Evolutionary conservation across 2,888 invertebrate genomes (phyloP), one percentile per base, ranked within the genome.

Genomic region (Heteromurus nitidus): DNA sequence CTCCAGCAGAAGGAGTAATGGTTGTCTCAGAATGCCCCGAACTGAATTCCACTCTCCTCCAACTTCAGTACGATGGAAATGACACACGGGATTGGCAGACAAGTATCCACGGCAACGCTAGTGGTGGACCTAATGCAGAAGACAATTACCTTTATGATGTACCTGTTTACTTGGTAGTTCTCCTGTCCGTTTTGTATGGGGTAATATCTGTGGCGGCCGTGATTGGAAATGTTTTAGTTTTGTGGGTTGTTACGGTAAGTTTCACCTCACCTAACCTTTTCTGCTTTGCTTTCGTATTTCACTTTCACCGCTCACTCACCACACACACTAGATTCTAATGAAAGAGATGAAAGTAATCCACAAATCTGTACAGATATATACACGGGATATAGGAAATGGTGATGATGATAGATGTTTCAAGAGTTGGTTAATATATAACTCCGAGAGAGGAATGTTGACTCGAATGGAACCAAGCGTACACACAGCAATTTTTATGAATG

Each of bases 221-320:
- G 47, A 92, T 94, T 7, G 96, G 96, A 0, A 96, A 96, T 89
- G 92, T 93, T 28, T 91, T 95, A n/a, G 95, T 96, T 20, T 94
- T 96, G 89, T 94, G 95, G 93, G 93, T 95, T 75, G 94, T 96
- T 26, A 92, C 93, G 44, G 94, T 94, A 13, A 94, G 93, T 74
- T 44, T 47, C 22, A 18, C 9, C 11, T n/a, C n/a, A n/a, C n/a
- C n/a, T n/a, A n/a, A n/a, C n/a, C n/a, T n/a, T 53, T 16, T 53
- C 53, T 68, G n/a, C n/a, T n/a, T n/a, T n/a, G n/a, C n/a, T n/a
- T n/a, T n/a, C n/a, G n/a, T n/a, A n/a, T n/a, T n/a, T n/a, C n/a
- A n/a, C n/a, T n/a, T n/a, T n/a, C n/a, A n/a, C n/a, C n/a, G n/a
- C n/a, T n/a, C n/a, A n/a, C n/a, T n/a, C n/a, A n/a, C n/a, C n/a